Conservation (phyloP, 2,113 vertebrate genomes). For the Clupea harengus region DNA sequence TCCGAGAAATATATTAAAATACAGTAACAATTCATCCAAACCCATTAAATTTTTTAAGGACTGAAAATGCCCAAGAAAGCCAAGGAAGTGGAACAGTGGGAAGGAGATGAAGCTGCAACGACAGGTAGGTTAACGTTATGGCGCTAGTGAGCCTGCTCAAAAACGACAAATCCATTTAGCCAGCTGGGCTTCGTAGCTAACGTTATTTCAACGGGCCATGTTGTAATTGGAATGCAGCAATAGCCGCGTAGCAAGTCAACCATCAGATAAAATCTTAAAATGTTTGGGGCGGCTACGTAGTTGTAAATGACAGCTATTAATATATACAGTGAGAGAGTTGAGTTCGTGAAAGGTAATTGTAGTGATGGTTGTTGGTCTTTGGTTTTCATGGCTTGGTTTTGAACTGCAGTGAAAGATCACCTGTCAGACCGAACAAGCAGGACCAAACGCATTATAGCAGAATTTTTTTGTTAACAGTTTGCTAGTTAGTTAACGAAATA, state of each 20-base stretch:
- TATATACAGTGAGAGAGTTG: neutral
- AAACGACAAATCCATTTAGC: slow-evolving; percentile 22
- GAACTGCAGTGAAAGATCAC: neutral
- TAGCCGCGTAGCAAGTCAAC: neutral
- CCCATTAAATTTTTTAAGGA: neutral
- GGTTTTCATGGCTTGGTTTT: neutral
- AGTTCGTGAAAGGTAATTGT: neutral
- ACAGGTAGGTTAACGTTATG: slow-evolving; percentile 47
- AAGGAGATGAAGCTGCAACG: slow-evolving; percentile 63
- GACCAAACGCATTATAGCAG: neutral
- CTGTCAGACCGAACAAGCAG: neutral
- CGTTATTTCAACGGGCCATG: neutral
- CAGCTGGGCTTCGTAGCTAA: neutral
- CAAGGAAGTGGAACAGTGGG: slow-evolving; percentile 70
- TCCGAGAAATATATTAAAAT: neutral
- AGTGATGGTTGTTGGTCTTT: neutral
- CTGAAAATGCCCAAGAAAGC: slow-evolving; percentile 70
- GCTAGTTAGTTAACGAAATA: neutral
- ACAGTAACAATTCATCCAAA: neutral
- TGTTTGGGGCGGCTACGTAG: no score
- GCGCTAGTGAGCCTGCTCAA: neutral
- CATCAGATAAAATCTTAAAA: neutral
- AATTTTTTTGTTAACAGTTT: neutral
- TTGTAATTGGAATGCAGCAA: neutral
- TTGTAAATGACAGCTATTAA: neutral